Conservation (phyloP, 35 echinoderm and acorn worm species). For the Apostichopus californicus region DNA sequence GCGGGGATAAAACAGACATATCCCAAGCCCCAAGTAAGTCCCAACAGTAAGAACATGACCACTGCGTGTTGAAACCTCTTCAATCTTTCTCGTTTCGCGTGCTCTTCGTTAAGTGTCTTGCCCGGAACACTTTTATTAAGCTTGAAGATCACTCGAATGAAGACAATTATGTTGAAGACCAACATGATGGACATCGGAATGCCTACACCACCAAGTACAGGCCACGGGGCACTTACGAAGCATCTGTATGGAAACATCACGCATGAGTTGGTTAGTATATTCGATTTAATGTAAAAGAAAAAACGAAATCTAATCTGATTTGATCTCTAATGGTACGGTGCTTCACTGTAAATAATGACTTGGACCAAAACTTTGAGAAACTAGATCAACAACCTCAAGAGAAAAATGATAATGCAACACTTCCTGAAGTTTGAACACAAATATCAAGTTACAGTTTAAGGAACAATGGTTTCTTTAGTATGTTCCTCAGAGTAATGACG, state of each 20-base stretch:
- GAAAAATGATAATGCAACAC: too few relatives aligned
- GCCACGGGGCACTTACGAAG: constrained; percentile 26
- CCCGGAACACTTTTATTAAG: constrained; percentile 28
- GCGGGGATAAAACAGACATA: constrained; percentile 41
- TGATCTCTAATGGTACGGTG: neutral
- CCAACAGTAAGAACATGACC: constrained; percentile 1
- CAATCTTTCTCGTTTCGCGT: neutral
- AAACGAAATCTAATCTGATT: neutral
- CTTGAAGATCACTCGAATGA: neutral
- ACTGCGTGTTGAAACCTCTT: constrained; percentile 43
- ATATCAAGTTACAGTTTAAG: too few relatives aligned
- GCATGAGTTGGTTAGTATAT: neutral
- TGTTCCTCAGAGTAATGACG: too few relatives aligned
- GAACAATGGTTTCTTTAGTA: too few relatives aligned
- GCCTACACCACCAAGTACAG: constrained; percentile 14
- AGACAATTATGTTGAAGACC: constrained; percentile 24
- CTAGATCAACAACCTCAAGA: neutral
- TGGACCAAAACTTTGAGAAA: neutral
- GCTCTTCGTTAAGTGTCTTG: neutral
- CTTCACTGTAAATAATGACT: neutral
- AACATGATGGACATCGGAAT: neutral
- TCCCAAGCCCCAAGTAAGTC: constrained; percentile 38
- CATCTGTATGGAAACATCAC: neutral
- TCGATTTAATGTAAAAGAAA: neutral
- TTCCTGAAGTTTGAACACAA: too few relatives aligned